Evolutionary conservation across 2,797 vertebrate species (phyloP), one percentile per base, ranked within the genome.

Genomic region (Carduelis carduelis): DNA sequence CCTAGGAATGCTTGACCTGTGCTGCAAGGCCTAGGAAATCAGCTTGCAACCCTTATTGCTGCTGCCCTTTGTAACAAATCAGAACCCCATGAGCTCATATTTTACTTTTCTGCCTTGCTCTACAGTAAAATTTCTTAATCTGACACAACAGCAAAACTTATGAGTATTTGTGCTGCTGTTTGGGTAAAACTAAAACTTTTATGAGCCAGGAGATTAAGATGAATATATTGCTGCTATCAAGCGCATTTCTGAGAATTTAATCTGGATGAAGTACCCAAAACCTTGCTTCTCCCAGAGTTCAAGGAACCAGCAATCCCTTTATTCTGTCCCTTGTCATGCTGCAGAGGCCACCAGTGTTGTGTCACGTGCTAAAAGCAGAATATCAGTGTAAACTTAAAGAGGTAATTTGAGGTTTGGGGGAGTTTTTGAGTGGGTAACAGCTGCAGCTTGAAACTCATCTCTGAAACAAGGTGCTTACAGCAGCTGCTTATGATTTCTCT

Each of bases 401-500:
- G 61, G 95, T 96, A 89, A 94, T 89, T 93, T 91, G 89, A 88
- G 72, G 52, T 84, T 93, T 91, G 34, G 41, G 80, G 66, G 39
- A 69, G 92, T 60, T 84, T 87, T 94, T 90, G 87, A 83, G 79
- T 85, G 80, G 52, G 47, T 92, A 91, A 94, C 96, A 97, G 93
- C 96, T 97, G 96, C 90, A 91, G 88, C 70, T 92, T 89, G 75
- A 81, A 88, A 70, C 75, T 87, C 95, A 30, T 87, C 66, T 95
- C 8, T 85, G 91, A 57, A 83, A 80, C 71, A 79, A 95, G 90
- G 95, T 97, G 94, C 88, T 71, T 94, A 68, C 35, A 72, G 83
- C 95, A 97, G 96, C 97, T 97, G 95, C 90, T 83, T 84, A 30
- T 43, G 90, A 87, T 96, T 93, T 28, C 41, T 94, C 75, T 89